These are phyloP conservation scores for Dinothrombium tinctorium DNA, from an alignment of 1,140 invertebrate species.

Conservation along the genomic window DNA sequence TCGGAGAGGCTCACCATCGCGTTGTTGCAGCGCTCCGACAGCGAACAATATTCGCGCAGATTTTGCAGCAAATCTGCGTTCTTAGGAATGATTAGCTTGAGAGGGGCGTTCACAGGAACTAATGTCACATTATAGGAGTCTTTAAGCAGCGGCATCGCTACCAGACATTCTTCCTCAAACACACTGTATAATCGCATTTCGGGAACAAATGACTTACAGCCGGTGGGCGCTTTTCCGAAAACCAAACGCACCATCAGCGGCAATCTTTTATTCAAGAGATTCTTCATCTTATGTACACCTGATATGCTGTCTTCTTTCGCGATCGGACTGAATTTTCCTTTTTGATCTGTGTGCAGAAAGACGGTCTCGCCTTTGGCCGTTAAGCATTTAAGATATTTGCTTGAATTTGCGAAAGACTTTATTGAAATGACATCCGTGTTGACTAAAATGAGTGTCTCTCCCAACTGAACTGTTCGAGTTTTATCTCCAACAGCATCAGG, in stretches of 20 bases:
- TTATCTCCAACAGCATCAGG: slow-evolving; percentile 39
- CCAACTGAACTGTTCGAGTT: slow-evolving; percentile 39
- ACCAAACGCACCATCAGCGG: slow-evolving; percentile 71
- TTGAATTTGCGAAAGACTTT: not conserved
- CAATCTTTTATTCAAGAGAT: slow-evolving; percentile 57
- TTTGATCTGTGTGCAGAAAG: slow-evolving; percentile 53
- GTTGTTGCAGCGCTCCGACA: slow-evolving; percentile 50
- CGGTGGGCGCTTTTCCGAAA: slow-evolving; percentile 53
- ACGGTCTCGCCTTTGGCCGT: slow-evolving; percentile 59
- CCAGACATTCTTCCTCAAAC: slow-evolving; percentile 53
- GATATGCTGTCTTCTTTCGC: slow-evolving; percentile 75
- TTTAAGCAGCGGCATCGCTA: slow-evolving; percentile 44
- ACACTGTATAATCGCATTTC: slow-evolving; percentile 55
- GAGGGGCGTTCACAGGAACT: slow-evolving; percentile 52
- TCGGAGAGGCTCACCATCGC: slow-evolving; percentile 58
- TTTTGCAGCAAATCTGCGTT: slow-evolving; percentile 55
- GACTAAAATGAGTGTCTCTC: slow-evolving; percentile 37
- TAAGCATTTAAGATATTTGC: slow-evolving; percentile 51
- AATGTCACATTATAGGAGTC: slow-evolving; percentile 31
- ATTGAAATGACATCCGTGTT: not conserved
- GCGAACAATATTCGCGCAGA: slow-evolving; percentile 48
- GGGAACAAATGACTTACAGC: slow-evolving; percentile 40
- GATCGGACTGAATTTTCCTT: slow-evolving; percentile 65
- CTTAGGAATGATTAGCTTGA: slow-evolving; percentile 55
- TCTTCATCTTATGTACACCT: slow-evolving; percentile 55